phyloP scores from a whole-genome alignment of 2,797 vertebrate species.

The Intellagama lesueurii region DNA sequence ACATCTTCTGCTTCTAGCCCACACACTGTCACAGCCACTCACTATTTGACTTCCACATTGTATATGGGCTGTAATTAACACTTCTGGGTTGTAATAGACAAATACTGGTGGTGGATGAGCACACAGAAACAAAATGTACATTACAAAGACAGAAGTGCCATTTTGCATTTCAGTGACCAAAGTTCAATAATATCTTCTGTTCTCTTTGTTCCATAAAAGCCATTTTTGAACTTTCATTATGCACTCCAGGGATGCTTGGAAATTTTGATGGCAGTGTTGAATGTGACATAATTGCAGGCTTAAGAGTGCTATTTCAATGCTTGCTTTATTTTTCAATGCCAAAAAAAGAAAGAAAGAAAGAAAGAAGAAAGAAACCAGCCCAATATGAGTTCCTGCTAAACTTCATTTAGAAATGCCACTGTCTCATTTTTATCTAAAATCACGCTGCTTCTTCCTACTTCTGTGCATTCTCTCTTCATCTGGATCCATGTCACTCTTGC shows the following conservation, averaged over 20 bases:
- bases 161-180: constrained; percentile 24
- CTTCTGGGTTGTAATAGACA: constrained; percentile 28
- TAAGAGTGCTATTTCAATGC: neutral
- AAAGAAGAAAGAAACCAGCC: too few species aligned
- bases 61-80: constrained; percentile 44
- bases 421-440: neutral
- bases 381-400: neutral
- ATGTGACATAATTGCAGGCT: neutral
- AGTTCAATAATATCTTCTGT: neutral
- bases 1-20: constrained; percentile 29
- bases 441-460: neutral
- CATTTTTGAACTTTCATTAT: neutral
- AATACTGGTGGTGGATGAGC: constrained; percentile 1
- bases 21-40: constrained; percentile 40
- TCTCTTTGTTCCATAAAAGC: constrained; percentile 29
- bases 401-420: too few species aligned
- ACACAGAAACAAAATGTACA: constrained; percentile 26
- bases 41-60: constrained; percentile 44
- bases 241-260: neutral
- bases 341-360: neutral
- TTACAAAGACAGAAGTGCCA: constrained; percentile 46
- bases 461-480: neutral
- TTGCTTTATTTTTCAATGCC: neutral
- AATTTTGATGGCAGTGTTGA: neutral
- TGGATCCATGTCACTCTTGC: neutral